A percentile compares a stretch with the other conserved stretches of the same genome.
phyloP scores from a whole-genome alignment of 2,797 vertebrate species.

The Gallinago stenura region DNA sequence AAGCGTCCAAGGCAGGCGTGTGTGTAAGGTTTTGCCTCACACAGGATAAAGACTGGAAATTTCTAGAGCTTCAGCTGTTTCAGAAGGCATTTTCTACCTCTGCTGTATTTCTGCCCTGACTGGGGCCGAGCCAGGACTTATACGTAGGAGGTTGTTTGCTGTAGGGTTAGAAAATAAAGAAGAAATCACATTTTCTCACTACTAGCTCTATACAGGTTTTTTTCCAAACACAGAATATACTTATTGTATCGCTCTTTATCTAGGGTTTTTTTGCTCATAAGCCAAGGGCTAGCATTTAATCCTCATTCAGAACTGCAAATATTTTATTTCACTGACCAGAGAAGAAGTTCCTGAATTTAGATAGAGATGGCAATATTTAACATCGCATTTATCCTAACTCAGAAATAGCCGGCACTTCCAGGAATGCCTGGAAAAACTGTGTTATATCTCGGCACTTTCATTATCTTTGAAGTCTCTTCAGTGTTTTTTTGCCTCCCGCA shows the following conservation, averaged over 20 bases:
- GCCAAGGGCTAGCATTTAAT: neutral
- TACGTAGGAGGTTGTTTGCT: neutral
- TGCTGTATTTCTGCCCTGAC: accelerated
- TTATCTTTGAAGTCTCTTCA: neutral
- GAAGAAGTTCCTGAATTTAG: neutral
- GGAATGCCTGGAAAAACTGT: neutral
- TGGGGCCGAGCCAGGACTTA: neutral
- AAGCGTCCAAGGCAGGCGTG: neutral
- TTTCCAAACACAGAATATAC: neutral
- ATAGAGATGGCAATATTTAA: neutral
- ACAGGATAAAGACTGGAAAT: neutral
- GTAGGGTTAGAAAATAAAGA: neutral
- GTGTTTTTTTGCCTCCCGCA: neutral
- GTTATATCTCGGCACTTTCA: neutral
- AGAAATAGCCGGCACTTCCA: neutral
- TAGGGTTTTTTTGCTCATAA: neutral
- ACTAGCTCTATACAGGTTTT: neutral
- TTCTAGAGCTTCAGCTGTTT: conserved; percentile 13
- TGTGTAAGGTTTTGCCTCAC: neutral
- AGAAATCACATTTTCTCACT: neutral
- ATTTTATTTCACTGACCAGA: neutral
- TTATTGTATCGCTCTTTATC: neutral
- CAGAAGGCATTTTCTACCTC: neutral
- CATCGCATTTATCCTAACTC: neutral
- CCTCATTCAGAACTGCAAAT: neutral